Base-by-base conservation (phyloP, 1,140 invertebrate species). In the Drosophila murphyi region DNA sequence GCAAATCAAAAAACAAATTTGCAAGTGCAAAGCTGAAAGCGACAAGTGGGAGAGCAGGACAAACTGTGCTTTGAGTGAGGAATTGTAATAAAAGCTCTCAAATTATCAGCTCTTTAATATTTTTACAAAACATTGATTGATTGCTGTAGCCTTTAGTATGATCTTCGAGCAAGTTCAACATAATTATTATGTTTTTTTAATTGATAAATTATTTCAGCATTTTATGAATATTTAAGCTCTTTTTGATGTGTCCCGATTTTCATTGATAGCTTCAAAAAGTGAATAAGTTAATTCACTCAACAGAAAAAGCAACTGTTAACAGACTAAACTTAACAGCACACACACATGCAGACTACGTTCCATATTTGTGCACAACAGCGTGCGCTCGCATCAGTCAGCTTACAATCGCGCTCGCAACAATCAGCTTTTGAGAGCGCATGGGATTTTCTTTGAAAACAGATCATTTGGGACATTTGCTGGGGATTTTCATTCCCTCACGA, bases 1-100 rank as follows among this genome's bases (percentile, higher is more conserved):
- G 72, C 65, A 70, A 63, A 52, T 47, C n/a, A 31, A 62, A 62
- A 60, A n/a, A 20, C 20, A n/a, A 60, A 63, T 55, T 55, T 8
- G 59, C 41, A 69, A 70, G 51, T 59, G 54, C 59, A 71, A 43
- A 71, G 54, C 7, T 12, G 10, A 45, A 72, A 3, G 45, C 29
- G 12, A 51, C 6, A 6, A 12, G 31, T 28, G 34, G 37, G 32
- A 4, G 54, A 39, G 10, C 8, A 20, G 39, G 20, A 56, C 31
- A 59, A 41, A 60, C 29, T 12, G 57, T 31, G 12, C 12, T 12
- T 12, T 6, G 5, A 48, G 43, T 35, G 12, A 43, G 39, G 39
- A 43, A 43, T 4, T 57, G 29, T 7, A n/a, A 12, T 35, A 10
- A 56, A 29, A 65, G 8, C 29, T 4, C 20, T 29, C 2, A 28